Base-by-base conservation (phyloP, 2,888 invertebrate species). In the Troglohyphantes excavatus region DNA sequence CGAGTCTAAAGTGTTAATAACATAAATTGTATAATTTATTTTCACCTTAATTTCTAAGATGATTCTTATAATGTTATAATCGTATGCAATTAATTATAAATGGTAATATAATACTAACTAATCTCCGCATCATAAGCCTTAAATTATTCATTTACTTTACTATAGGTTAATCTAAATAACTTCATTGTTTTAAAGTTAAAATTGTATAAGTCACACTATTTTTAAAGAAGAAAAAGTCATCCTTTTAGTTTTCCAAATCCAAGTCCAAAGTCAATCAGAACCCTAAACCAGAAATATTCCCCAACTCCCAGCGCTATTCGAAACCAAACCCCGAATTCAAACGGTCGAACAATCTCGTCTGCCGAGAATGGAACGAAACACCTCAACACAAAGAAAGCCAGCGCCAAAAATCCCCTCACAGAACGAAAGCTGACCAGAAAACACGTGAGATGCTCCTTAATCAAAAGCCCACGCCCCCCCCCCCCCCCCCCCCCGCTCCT, bases 381-480 rank as follows among this genome's bases (percentile, higher is more conserved):
- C 43, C 78, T 78, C 78, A 26, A 78, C 63, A 78, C 39, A 65
- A 78, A 65, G 26, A 75, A 53, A 46, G 29, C 65, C 21, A 5
- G n/a, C n/a, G 23, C 23, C 0, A 6, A 26, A 65, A n/a, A 75
- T 26, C 26, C 27, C 72, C 72, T 75, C 27, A 19, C 26, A 65
- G 53, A 67, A 65, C 27, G 59, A 70, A 65, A 65, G 79, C 79
- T 79, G 79, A 79, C 78, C 87, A 86, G 67, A 75, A 67, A 72
- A 70, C 88, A 84, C 89, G 89, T 90, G 89, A 90, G 78, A 70
- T 61, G 88, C 67, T 68, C 68, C 82, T 72, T 79, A 90, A 90
- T 90, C 82, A 78, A 90, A 90, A 84, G 63, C 67, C 29, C 27
- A 26, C 43, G 43, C 61, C 26, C 59, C 65, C 67, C n/a, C n/a